Conservation (phyloP, 1,140 invertebrate species). For the Penaeus chinensis region DNA sequence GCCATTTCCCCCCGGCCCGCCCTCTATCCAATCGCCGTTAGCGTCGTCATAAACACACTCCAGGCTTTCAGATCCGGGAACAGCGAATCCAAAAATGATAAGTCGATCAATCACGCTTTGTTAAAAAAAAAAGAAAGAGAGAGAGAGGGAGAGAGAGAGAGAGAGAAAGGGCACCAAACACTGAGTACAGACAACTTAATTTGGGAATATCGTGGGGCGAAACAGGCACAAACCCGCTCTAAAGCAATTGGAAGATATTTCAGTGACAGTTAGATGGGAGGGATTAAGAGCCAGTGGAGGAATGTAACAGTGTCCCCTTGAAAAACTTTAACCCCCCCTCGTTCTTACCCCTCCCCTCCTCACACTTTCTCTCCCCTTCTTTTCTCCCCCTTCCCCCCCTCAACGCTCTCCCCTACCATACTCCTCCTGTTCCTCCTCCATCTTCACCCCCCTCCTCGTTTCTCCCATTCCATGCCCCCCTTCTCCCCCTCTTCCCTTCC, state of each 20-base stretch:
- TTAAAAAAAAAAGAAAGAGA: conserved; percentile 40
- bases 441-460: background rate
- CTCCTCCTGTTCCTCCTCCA: background rate
- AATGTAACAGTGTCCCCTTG: conserved; percentile 36
- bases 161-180: conserved; percentile 45
- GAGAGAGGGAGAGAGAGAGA: background rate
- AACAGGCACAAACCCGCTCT: conserved; percentile 9
- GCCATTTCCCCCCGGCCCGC: conserved; percentile 51
- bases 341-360: background rate
- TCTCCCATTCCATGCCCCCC: background rate
- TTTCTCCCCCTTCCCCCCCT: background rate
- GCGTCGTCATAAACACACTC: conserved; percentile 60
- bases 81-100: conserved; percentile 59
- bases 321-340: too few species aligned
- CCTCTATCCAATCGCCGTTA: conserved; percentile 60
- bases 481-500: background rate
- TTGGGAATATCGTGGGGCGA: conserved; percentile 36
- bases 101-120: conserved; percentile 60
- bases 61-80: conserved; percentile 52
- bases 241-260: conserved; percentile 47
- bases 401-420: background rate
- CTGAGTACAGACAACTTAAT: conserved; percentile 57
- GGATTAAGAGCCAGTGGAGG: conserved; percentile 37
- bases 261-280: conserved; percentile 36
- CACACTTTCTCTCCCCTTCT: conserved; percentile 24